phyloP scores from a whole-genome alignment of 2,888 invertebrate genomes.

The Leptinotarsa juncta region DNA sequence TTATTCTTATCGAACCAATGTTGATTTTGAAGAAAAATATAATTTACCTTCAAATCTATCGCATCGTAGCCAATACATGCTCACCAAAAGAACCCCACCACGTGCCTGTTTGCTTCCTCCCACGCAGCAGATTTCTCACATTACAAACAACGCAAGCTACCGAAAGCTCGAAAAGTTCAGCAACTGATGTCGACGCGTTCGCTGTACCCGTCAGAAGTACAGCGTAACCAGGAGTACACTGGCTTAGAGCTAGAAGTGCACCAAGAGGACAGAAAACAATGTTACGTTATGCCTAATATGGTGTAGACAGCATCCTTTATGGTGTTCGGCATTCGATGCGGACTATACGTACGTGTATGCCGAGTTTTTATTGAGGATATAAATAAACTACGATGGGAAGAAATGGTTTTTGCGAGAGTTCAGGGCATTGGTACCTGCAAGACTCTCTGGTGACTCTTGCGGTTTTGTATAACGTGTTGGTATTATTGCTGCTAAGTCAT shows the following conservation, averaged over 20 bases:
- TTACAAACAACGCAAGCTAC: slow-evolving; percentile 19
- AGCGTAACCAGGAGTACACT: slow-evolving; percentile 45
- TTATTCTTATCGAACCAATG: no score
- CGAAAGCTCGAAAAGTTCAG: slow-evolving; percentile 18
- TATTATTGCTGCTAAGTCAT: background rate
- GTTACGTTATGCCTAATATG: slow-evolving; percentile 60
- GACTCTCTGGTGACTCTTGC: slow-evolving; percentile 7
- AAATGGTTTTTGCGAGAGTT: slow-evolving; percentile 41
- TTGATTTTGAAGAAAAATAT: background rate
- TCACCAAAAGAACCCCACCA: slow-evolving; percentile 9
- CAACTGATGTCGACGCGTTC: slow-evolving; percentile 10
- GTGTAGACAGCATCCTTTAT: slow-evolving; percentile 55
- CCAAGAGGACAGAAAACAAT: slow-evolving; percentile 54
- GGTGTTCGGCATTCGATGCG: slow-evolving; percentile 50
- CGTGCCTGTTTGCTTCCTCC: slow-evolving; percentile 1
- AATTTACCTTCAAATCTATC: slow-evolving; percentile 33
- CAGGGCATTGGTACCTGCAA: slow-evolving; percentile 37
- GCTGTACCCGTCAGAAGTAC: slow-evolving; percentile 30
- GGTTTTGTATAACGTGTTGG: slow-evolving; percentile 10
- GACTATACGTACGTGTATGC: slow-evolving; percentile 49
- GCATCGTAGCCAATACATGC: slow-evolving; percentile 24
- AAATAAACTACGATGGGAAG: slow-evolving; percentile 55
- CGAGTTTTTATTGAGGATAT: slow-evolving; percentile 54
- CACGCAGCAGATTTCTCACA: slow-evolving; percentile 24
- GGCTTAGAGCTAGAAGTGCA: slow-evolving; percentile 48